Conservation (phyloP, 2,888 invertebrate genomes). For the Drosophila helvetica region DNA sequence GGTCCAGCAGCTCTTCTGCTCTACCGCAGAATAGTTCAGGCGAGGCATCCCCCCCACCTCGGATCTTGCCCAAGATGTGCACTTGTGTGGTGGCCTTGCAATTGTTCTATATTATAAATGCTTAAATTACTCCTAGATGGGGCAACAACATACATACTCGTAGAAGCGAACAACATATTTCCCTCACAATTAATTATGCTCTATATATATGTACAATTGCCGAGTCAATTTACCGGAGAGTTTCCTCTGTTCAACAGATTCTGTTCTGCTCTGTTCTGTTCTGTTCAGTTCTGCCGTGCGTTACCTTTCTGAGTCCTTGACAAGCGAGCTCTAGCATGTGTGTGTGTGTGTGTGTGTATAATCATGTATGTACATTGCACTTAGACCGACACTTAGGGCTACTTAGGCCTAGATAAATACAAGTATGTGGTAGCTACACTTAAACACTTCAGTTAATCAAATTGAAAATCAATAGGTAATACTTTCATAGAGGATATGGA, state of each 20-base stretch:
- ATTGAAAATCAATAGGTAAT: slow-evolving; percentile 71
- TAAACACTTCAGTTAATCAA: slow-evolving; percentile 40
- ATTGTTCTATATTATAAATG: slow-evolving; percentile 55
- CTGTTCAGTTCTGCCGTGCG: background rate
- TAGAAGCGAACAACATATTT: slow-evolving; percentile 48
- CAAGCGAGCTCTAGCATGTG: slow-evolving; percentile 5
- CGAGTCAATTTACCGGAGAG: slow-evolving; percentile 4
- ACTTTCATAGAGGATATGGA: slow-evolving; percentile 69
- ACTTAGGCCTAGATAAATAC: slow-evolving; percentile 56
- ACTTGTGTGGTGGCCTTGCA: slow-evolving; percentile 45
- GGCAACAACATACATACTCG: slow-evolving; percentile 50
- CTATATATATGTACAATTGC: slow-evolving; percentile 51
- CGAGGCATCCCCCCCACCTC: slow-evolving; percentile 19
- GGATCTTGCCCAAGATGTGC: slow-evolving; percentile 39
- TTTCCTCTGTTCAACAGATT: background rate
- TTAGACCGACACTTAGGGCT: slow-evolving; percentile 53
- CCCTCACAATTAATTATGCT: slow-evolving; percentile 45
- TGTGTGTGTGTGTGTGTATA: slow-evolving; percentile 11
- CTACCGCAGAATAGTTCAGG: background rate
- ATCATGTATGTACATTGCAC: slow-evolving; percentile 53
- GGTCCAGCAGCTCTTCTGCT: slow-evolving; percentile 12
- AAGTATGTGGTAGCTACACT: slow-evolving; percentile 55
- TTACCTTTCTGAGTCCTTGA: slow-evolving; percentile 11
- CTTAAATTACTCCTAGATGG: slow-evolving; percentile 51
- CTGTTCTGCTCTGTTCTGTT: background rate